Evolutionary conservation across 2,888 invertebrate species (phyloP).

Genomic region (Chrysina gloriosa): DNA sequence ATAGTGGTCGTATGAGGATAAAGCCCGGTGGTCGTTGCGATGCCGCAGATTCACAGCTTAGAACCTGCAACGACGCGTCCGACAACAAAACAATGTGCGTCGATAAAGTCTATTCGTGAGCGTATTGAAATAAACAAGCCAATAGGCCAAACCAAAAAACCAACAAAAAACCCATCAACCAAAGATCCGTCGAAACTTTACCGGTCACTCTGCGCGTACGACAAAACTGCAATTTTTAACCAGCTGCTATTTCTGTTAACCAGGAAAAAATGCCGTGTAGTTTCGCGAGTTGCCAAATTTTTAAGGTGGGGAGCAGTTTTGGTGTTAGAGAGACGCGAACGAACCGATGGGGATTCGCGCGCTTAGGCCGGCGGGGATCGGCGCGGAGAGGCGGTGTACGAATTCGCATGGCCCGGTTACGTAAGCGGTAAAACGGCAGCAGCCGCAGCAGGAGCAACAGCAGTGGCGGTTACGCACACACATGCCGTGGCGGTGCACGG

Average conservation of each 20-base stretch:
- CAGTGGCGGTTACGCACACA: constrained; percentile 1
- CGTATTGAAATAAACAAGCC: constrained; percentile 1
- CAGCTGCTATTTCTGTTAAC: constrained; percentile 64
- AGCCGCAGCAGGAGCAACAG: constrained; percentile 22
- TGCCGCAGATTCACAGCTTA: constrained; percentile 13
- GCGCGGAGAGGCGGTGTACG: constrained; percentile 53
- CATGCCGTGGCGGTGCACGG: constrained; percentile 52
- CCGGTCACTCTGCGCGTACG: constrained; percentile 38
- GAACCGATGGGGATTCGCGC: constrained; percentile 2
- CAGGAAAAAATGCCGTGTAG: constrained; percentile 63
- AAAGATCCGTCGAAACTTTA: neutral
- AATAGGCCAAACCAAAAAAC: constrained; percentile 4
- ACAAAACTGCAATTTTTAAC: constrained; percentile 55
- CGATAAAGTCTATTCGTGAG: neutral
- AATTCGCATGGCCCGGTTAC: constrained; percentile 57
- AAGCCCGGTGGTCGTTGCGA: neutral
- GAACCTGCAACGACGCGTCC: constrained; percentile 24
- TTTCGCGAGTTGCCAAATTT: constrained; percentile 62
- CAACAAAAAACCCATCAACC: constrained; percentile 12
- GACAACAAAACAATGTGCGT: constrained; percentile 13
- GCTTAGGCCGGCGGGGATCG: constrained; percentile 51
- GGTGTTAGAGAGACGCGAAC: neutral
- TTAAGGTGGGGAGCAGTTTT: constrained; percentile 41
- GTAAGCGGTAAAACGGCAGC: constrained; percentile 41
- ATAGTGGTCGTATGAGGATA: neutral